These are phyloP conservation scores for Laupala kohalensis DNA, from an alignment of 1,140 invertebrate genomes.

Conservation along the genomic window DNA sequence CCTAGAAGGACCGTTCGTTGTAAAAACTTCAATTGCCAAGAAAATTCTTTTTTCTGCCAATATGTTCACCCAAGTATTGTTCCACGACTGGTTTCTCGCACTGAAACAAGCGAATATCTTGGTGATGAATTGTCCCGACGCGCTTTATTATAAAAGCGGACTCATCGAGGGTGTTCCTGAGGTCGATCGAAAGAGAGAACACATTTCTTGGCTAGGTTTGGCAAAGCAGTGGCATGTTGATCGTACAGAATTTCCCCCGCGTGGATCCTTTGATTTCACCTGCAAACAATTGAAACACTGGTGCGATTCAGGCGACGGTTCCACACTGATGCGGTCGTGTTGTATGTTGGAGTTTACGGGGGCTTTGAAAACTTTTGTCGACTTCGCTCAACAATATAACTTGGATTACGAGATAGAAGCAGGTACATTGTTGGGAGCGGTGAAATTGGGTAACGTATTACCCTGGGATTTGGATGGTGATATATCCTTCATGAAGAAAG, in stretches of 20 bases:
- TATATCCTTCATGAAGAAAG: constrained; percentile 12
- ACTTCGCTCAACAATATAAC: constrained; percentile 3
- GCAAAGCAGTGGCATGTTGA: constrained; percentile 19
- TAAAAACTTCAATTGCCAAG: constrained; percentile 14
- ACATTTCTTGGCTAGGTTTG: constrained; percentile 14
- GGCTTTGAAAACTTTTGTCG: constrained; percentile 12
- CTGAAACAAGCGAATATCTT: constrained; percentile 14
- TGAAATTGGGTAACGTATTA: constrained; percentile 22
- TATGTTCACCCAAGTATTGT: constrained; percentile 16
- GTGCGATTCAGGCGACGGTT: constrained; percentile 11
- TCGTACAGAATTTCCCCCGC: constrained; percentile 13
- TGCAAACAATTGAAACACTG: constrained; percentile 16
- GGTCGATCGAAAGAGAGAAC: neutral
- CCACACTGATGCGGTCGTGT: constrained; percentile 16
- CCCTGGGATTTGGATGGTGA: constrained; percentile 25
- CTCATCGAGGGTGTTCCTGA: neutral
- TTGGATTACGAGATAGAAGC: constrained; percentile 22
- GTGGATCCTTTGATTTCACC: constrained; percentile 14
- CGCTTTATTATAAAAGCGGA: constrained; percentile 21
- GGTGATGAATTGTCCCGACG: constrained; percentile 22
- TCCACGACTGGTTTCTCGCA: constrained; percentile 24
- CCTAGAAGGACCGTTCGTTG: constrained; percentile 23
- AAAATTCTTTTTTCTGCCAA: constrained; percentile 15
- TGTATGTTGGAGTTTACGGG: constrained; percentile 16
- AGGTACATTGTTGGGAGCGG: constrained; percentile 22